Conservation (phyloP, 2,113 vertebrate species). For the Syrrhaptes paradoxus region DNA sequence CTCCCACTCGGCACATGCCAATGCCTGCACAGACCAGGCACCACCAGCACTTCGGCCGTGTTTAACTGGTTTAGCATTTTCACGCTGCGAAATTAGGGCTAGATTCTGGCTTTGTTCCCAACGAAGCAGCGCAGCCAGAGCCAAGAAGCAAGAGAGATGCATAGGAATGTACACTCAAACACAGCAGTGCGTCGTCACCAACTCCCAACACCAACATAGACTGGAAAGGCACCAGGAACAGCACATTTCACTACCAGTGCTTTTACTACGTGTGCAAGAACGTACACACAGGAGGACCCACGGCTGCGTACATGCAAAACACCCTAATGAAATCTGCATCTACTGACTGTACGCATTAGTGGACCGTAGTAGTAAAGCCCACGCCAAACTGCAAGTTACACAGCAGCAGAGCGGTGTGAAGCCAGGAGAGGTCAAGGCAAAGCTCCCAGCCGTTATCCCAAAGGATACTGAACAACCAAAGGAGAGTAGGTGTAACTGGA, state of each 20-base stretch:
- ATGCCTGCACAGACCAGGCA: not conserved
- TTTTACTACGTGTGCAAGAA: not conserved
- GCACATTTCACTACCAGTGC: not conserved
- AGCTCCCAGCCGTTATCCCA: not conserved
- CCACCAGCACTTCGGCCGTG: accelerated
- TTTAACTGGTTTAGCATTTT: not conserved
- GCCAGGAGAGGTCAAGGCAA: not conserved
- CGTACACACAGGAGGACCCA: not conserved
- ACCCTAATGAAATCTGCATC: not conserved
- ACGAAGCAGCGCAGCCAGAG: not conserved
- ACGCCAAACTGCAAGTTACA: not conserved
- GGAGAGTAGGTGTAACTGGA: accelerated
- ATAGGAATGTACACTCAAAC: not conserved
- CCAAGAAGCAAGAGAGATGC: not conserved
- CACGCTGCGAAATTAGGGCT: not conserved
- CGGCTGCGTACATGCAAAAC: not conserved
- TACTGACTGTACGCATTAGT: not conserved
- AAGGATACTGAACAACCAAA: not conserved
- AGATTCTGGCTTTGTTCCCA: not conserved
- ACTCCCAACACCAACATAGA: accelerated
- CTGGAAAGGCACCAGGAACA: not conserved
- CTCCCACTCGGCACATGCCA: not conserved
- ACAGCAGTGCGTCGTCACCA: not conserved
- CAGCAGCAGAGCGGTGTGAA: not conserved
- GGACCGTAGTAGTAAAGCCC: not conserved